phyloP scores from a whole-genome alignment of 2,113 vertebrate species.

The western clawed frog (Xenopus tropicalis) region UCB_Xtro_10.0 CM004446.2:129894501-129895000 shows the following conservation, averaged over 20 bases:
- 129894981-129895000: no score
- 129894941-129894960: no score
- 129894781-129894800: slow-evolving; percentile 96
- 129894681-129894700: no score
- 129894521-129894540: slow-evolving; percentile 94
- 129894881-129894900: slow-evolving; percentile 95
- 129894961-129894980: not conserved
- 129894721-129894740: no score
- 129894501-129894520: slow-evolving; percentile 97
- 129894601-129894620: not conserved
- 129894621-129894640: no score
- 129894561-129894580: slow-evolving; percentile 1
- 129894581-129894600: not conserved
- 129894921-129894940: not conserved
- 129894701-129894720: no score
- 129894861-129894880: slow-evolving; percentile 94
- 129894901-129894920: slow-evolving; percentile 25
- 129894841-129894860: slow-evolving; percentile 89
- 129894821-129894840: slow-evolving; percentile 90
- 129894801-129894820: slow-evolving; percentile 92
- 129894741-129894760: no score
- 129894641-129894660: no score
- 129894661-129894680: no score
- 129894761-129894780: slow-evolving; percentile 61
- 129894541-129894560: slow-evolving; percentile 88